These are phyloP conservation scores for Galerucella nymphaeae DNA, from an alignment of 2,888 invertebrate genomes.

Conservation along the genomic window DNA sequence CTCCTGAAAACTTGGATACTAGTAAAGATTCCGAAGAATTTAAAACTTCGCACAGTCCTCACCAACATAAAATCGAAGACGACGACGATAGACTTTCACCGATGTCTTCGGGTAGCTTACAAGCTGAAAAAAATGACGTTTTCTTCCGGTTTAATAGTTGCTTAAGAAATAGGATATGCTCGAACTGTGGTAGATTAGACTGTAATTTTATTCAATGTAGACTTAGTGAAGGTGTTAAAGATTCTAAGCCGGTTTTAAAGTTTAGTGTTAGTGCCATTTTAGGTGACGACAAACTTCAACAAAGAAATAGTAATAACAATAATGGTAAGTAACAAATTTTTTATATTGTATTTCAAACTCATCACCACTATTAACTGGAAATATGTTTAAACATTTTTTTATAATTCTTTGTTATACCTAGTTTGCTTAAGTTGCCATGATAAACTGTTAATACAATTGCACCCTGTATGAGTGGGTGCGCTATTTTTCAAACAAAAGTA, in stretches of 20 bases:
- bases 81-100: constrained; percentile 58
- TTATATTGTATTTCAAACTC: no score
- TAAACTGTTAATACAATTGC: no score
- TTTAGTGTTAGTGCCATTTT: constrained; percentile 94
- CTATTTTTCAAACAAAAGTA: no score
- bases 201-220: constrained; percentile 66
- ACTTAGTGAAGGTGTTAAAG: constrained; percentile 58
- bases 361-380: no score
- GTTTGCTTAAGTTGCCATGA: no score
- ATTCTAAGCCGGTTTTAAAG: constrained; percentile 81
- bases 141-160: constrained; percentile 61
- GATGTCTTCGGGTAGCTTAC: constrained; percentile 40
- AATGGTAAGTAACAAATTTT: constrained; percentile 38
- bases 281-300: constrained; percentile 69
- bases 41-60: constrained; percentile 48
- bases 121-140: constrained; percentile 54
- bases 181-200: constrained; percentile 69
- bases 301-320: constrained; percentile 45
- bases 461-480: no score
- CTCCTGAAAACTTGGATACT: constrained; percentile 55
- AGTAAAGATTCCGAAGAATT: constrained; percentile 46
- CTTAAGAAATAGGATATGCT: constrained; percentile 65
- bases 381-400: no score
- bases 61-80: constrained; percentile 51
- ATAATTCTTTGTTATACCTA: no score